Base-by-base conservation (phyloP, 2,888 invertebrate genomes). In the Meliscaeva auricollis region DNA sequence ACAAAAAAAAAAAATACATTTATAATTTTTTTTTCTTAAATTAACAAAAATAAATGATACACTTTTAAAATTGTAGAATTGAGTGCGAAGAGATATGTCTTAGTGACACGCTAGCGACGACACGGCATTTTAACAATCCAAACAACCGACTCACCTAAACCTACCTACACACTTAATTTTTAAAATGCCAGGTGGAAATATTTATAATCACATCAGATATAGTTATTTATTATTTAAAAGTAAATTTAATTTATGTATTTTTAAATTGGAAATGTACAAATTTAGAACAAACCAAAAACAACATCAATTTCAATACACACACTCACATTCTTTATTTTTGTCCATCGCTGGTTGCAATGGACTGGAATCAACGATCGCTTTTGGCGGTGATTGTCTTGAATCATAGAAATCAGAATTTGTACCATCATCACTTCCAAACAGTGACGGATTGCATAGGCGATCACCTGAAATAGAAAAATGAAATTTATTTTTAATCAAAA, bases 301-400 rank as follows among this genome's bases (percentile, higher is more conserved):
- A 22, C 50, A 44, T 9, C 8, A 30, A 38, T n/a, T 35, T 9
- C 8, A 30, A 38, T n/a, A 15, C 35, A 30, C 30, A n/a, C 41
- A 96, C 98, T 97, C 93, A 98, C 98, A 98, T 95, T 98, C 98
- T 94, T 98, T 98, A 93, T 98, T 98, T 93, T 97, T 97, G 93
- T 98, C 98, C 96, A 98, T 97, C 91, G 96, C 95, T 89, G 97
- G 96, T 91, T 97, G 97, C 90, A 98, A 94, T 62, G 98, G 98
- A 90, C 97, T 97, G 91, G 98, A 97, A 93, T 98, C 98, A 90
- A 98, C 97, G 92, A 97, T 95, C 91, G 97, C 97, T 93, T 97
- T 97, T 89, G 97, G 97, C 90, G 98, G 97, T 89, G 97, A 97
- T 91, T 91, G 91, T 88, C 92, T 90, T 83, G 91, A 89, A 89